These are phyloP conservation scores for Neoniphon sammara DNA, from an alignment of 2,797 vertebrate species.

Conservation along the genomic window DNA sequence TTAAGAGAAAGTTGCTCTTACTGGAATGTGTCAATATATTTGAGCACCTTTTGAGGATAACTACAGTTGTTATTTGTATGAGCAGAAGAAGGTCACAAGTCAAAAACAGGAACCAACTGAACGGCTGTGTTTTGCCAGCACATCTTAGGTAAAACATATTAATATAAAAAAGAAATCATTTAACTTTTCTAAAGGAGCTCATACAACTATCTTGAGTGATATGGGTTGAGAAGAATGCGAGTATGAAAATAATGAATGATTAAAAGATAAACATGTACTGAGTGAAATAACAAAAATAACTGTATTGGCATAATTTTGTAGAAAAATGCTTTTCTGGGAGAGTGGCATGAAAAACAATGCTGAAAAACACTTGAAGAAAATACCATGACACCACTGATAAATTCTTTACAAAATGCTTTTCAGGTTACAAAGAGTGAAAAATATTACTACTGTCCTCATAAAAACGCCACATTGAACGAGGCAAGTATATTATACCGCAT, in stretches of 20 bases:
- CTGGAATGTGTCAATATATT: constrained; percentile 33
- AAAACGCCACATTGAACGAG: constrained; percentile 99
- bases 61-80: neutral
- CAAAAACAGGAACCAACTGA: constrained; percentile 23
- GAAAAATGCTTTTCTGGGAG: constrained; percentile 69
- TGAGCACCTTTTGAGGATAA: constrained; percentile 13
- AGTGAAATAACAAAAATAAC: constrained; percentile 73
- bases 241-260: constrained; percentile 70
- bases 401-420: constrained; percentile 92
- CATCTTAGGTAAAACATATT: constrained; percentile 6
- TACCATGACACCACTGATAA: constrained; percentile 75
- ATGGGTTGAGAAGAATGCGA: constrained; percentile 64
- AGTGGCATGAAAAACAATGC: constrained; percentile 68
- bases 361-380: constrained; percentile 73
- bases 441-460: constrained; percentile 88
- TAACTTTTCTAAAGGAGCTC: constrained; percentile 29
- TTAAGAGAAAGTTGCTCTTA: neutral
- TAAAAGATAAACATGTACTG: constrained; percentile 67
- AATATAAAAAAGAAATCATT: constrained; percentile 36
- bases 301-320: constrained; percentile 72
- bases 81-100: constrained; percentile 2
- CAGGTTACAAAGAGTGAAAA: constrained; percentile 94
- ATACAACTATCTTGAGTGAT: constrained; percentile 64
- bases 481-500: constrained; percentile 95
- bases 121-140: constrained; percentile 20